Conservation (phyloP, 2,888 invertebrate species). For the Fissipunctia ypsillon region DNA sequence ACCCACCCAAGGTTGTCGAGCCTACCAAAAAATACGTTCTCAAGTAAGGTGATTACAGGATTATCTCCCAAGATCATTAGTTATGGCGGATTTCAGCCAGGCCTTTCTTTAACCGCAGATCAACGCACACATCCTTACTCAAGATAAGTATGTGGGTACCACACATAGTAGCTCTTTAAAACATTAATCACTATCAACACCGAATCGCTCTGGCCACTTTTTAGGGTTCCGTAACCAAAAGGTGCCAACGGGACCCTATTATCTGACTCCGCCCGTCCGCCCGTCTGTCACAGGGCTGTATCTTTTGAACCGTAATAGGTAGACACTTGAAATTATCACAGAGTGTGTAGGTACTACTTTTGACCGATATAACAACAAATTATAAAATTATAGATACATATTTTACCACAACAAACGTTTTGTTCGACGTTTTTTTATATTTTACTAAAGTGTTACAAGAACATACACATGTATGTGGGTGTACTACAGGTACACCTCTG, state of each 20-base stretch:
- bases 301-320: neutral
- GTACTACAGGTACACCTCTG: too few relatives aligned
- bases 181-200: conserved; percentile 44
- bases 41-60: conserved; percentile 30
- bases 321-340: neutral
- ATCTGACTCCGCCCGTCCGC: neutral
- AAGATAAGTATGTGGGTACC: neutral
- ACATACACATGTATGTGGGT: too few relatives aligned
- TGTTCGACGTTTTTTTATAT: neutral
- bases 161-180: conserved; percentile 6
- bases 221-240: neutral
- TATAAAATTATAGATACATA: neutral
- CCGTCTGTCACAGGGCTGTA: neutral
- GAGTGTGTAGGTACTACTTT: too few relatives aligned
- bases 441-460: too few relatives aligned
- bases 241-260: neutral
- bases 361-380: neutral
- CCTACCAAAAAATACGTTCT: conserved; percentile 28
- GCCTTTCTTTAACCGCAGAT: conserved; percentile 13
- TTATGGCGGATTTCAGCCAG: conserved; percentile 41
- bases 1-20: neutral
- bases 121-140: neutral
- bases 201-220: conserved; percentile 34
- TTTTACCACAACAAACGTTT: neutral
- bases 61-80: conserved; percentile 48